These are phyloP conservation scores for Dendrocincla tyrannina DNA, from an alignment of 2,797 vertebrate species.

Conservation along the genomic window DNA sequence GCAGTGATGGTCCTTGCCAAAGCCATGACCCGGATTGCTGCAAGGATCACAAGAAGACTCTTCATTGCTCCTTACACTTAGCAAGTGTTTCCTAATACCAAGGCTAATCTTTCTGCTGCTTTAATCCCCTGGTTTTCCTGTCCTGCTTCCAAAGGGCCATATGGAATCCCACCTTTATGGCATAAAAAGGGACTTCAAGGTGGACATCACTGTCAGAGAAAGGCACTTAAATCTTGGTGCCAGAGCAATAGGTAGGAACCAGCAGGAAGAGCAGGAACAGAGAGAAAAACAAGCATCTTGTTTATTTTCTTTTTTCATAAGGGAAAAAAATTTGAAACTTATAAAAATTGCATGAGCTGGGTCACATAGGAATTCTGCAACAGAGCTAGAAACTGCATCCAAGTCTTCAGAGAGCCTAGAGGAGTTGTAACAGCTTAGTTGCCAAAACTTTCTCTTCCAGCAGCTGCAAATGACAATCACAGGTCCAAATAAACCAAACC, in stretches of 20 bases:
- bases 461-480: not conserved
- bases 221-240: not conserved
- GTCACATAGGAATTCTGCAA: not conserved
- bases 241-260: not conserved
- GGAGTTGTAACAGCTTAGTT: not conserved
- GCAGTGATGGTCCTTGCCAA: not conserved
- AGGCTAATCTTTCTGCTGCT: not conserved
- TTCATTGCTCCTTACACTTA: not conserved
- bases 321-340: not conserved
- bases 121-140: not conserved
- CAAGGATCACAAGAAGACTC: not conserved
- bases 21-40: not conserved
- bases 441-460: not conserved
- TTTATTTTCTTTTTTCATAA: not conserved
- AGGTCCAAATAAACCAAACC: not conserved
- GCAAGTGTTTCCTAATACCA: not conserved
- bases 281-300: not conserved
- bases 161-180: not conserved
- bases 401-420: constrained; percentile 12
- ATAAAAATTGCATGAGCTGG: constrained; percentile 11
- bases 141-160: not conserved
- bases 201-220: not conserved
- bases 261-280: not conserved
- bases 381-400: not conserved
- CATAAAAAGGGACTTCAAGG: not conserved